Conservation (phyloP, 2,113 vertebrate genomes). For the Thamnaconus septentrionalis region DNA sequence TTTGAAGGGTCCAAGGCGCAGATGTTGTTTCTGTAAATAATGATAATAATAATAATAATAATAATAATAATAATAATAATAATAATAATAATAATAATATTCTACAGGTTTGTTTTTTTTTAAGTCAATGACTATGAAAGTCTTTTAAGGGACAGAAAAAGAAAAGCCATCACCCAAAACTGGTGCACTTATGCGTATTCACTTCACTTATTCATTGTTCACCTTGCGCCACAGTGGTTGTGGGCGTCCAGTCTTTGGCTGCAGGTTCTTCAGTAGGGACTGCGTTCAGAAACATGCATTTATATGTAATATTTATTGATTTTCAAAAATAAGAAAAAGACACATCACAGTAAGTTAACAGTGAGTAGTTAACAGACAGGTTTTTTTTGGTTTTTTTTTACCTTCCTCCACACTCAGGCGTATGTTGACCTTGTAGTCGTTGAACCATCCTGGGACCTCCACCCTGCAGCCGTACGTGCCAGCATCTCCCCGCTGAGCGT, state of each 20-base stretch:
- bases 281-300: background rate
- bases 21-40: no score
- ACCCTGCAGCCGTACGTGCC: constrained; percentile 84
- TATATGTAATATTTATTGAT: no score
- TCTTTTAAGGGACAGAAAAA: background rate
- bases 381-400: constrained; percentile 1
- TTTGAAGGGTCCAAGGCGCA: no score
- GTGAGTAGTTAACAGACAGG: no score
- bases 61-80: no score
- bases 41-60: no score
- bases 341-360: no score
- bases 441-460: constrained; percentile 75
- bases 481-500: constrained; percentile 50
- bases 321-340: no score
- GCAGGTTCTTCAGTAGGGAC: constrained; percentile 14
- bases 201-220: background rate
- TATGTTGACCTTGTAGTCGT: constrained; percentile 64
- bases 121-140: no score
- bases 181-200: background rate
- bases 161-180: background rate
- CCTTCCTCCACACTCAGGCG: constrained; percentile 45
- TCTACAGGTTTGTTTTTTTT: no score
- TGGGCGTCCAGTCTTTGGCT: background rate
- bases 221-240: constrained; percentile 8
- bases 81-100: no score